Evolutionary conservation across 2,888 invertebrate species (phyloP), one percentile per base, ranked within the genome.

Genomic region (Trissolcus brochymenae): DNA sequence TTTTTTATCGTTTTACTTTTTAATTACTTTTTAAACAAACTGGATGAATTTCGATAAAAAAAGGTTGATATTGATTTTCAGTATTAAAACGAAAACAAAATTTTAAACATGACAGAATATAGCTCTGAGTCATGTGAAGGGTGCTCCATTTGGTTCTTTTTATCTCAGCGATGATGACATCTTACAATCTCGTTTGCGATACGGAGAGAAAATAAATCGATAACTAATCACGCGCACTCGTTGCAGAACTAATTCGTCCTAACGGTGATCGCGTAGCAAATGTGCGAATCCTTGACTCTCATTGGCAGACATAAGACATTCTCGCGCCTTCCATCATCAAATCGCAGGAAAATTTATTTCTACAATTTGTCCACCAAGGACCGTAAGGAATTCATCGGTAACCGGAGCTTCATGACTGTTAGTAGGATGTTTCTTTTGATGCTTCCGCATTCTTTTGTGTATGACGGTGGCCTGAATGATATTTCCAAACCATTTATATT

Each of bases 311-410:
- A 57, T 43, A 11, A 11, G 51, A 60, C 71, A 66, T 62, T 62
- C 65, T 61, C 66, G 71, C 73, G 51, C 40, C 68, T 64, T 25
- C 25, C 62, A 11, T 11, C 73, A 60, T 73, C 73, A 73, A 73
- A 77, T 55, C 65, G 6, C 54, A 11, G 51, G 68, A 41, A 77
- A 73, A 77, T 70, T 68, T 73, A 77, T 73, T 82, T 81, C 78
- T 80, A 82, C 82, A 82, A 84, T 83, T 83, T 81, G 81, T 79
- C 80, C 78, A 79, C 81, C 35, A 80, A 81, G 83, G 84, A 84
- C 85, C 84, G 85, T 85, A 84, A 85, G 84, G 84, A 84, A 85
- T 84, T 84, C 79, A 84, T 82, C 83, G 79, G 35, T 82, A 84
- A 83, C 81, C 82, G 82, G 80, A 73, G 77, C 77, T 67, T 68